Evolutionary conservation across 2,113 vertebrate genomes (phyloP).

Genomic region (Notothenia coriiceps): DNA sequence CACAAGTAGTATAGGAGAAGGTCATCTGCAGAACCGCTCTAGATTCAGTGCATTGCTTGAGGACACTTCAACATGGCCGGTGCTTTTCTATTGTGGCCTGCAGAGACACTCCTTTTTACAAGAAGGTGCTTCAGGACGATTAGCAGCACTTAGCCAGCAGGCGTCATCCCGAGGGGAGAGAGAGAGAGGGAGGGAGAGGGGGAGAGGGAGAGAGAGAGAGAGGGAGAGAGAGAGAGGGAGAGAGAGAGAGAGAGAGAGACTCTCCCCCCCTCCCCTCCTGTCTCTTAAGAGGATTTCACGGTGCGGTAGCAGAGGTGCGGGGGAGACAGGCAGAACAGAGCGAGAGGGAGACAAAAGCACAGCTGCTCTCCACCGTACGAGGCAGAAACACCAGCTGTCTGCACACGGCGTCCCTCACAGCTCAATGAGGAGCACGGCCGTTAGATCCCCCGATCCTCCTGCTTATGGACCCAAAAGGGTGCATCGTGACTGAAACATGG

Average conservation of each 20-base stretch:
- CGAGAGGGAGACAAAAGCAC: conserved; percentile 78
- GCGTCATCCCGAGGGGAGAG: conserved; percentile 28
- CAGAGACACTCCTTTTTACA: conserved; percentile 3
- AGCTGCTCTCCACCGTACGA: conserved; percentile 74
- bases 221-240: conserved; percentile 8
- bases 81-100: conserved; percentile 3
- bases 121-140: conserved; percentile 31
- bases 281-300: conserved; percentile 81
- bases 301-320: conserved; percentile 65
- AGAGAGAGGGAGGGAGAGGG: conserved; percentile 12
- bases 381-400: conserved; percentile 67
- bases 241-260: neutral
- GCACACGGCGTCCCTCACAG: conserved; percentile 20
- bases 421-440: conserved; percentile 32
- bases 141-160: conserved; percentile 23
- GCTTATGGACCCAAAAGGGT: neutral
- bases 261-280: conserved; percentile 37
- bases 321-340: conserved; percentile 41
- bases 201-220: conserved; percentile 27
- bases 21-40: conserved; percentile 23
- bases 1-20: neutral
- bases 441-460: conserved; percentile 26
- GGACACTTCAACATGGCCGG: conserved; percentile 46
- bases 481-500: neutral
- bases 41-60: conserved; percentile 47